phyloP scores from a whole-genome alignment of 1,140 invertebrate genomes.

The Drosophila paulistorum region DNA sequence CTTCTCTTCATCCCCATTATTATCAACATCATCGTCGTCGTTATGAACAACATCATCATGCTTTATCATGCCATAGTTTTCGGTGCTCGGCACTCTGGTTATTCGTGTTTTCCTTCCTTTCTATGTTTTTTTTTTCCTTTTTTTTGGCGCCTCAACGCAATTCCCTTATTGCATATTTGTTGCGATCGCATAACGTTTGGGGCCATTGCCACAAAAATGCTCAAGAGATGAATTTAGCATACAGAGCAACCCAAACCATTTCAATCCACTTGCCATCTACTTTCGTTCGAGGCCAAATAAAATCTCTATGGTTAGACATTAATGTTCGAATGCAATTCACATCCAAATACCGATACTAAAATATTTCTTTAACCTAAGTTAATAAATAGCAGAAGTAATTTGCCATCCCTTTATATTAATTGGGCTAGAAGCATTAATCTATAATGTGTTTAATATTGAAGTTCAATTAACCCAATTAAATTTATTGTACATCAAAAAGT shows the following conservation, averaged over 20 bases:
- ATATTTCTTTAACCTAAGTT: too few relatives aligned
- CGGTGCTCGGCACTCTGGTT: slow-evolving; percentile 22
- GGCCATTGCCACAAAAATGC: slow-evolving; percentile 21
- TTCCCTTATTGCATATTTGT: slow-evolving; percentile 7
- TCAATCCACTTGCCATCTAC: not conserved
- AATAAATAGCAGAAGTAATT: too few relatives aligned
- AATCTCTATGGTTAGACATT: not conserved
- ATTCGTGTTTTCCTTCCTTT: slow-evolving; percentile 1
- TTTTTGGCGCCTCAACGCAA: slow-evolving; percentile 10
- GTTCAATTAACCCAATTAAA: too few relatives aligned
- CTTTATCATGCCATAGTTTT: slow-evolving; percentile 22
- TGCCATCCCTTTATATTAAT: too few relatives aligned
- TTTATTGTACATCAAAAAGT: too few relatives aligned
- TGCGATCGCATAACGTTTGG: slow-evolving; percentile 5
- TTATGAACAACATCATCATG: slow-evolving; percentile 18
- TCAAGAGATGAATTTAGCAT: slow-evolving; percentile 1
- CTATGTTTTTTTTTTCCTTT: not conserved
- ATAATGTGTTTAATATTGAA: too few relatives aligned
- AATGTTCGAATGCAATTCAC: too few relatives aligned
- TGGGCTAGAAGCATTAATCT: too few relatives aligned
- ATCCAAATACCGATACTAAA: too few relatives aligned
- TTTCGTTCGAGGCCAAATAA: not conserved
- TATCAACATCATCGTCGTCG: slow-evolving; percentile 7
- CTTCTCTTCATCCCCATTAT: slow-evolving; percentile 34
- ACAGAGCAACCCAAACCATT: not conserved